A percentile compares a stretch with the other conserved stretches of the same genome.
These are phyloP conservation scores for Drosophila nebulosa DNA, from an alignment of 1,140 invertebrate genomes.

Conservation along the genomic window DNA sequence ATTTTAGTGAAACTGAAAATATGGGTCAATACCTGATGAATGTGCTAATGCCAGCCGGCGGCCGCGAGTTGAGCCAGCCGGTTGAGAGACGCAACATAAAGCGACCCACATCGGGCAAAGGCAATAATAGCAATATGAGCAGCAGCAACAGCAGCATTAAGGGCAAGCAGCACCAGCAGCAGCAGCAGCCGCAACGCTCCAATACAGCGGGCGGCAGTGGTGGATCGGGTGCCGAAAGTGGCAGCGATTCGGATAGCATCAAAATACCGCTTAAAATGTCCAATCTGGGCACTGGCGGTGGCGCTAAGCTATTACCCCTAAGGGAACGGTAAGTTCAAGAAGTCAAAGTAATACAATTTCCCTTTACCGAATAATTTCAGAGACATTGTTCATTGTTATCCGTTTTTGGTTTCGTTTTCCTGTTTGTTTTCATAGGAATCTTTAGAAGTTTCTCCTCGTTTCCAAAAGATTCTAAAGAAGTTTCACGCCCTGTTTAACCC, in stretches of 20 bases:
- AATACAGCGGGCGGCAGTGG: conserved; percentile 82
- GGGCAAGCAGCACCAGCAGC: conserved; percentile 37
- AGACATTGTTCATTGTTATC: too few species aligned
- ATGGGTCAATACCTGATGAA: conserved; percentile 81
- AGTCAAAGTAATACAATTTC: too few species aligned
- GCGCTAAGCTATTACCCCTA: conserved; percentile 81
- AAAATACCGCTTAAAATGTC: conserved; percentile 82
- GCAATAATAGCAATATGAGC: conserved; percentile 59
- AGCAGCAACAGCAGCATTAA: conserved; percentile 32
- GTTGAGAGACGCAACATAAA: conserved; percentile 80
- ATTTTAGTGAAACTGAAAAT: conserved; percentile 82
- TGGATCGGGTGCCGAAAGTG: conserved; percentile 75
- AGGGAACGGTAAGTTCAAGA: conserved; percentile 84
- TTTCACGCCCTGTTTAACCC: too few species aligned
- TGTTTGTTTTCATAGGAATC: too few species aligned
- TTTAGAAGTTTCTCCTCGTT: too few species aligned
- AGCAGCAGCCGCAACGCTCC: conserved; percentile 51
- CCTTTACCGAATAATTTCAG: too few species aligned
- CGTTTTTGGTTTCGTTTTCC: too few species aligned
- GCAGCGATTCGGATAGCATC: conserved; percentile 85
- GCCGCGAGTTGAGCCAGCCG: conserved; percentile 77
- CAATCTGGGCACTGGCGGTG: conserved; percentile 66
- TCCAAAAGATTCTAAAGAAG: too few species aligned
- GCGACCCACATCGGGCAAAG: conserved; percentile 62
- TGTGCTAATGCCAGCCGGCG: conserved; percentile 40